Evolutionary conservation across 2,888 invertebrate genomes (phyloP), one percentile per base, ranked within the genome.

Genomic region (Meiosimyza decipiens): DNA sequence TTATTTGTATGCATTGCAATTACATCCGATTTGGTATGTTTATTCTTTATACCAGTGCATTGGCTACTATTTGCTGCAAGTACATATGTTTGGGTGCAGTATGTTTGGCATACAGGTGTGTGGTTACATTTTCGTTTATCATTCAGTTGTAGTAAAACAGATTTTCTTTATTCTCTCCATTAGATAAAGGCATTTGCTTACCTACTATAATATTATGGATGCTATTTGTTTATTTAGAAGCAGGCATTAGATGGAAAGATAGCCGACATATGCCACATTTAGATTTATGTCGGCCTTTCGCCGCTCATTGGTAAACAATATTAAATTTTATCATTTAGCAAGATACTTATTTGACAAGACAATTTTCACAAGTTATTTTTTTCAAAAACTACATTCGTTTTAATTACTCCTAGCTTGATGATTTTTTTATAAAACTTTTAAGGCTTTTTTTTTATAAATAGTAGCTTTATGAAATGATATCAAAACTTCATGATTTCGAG

Each of bases 81-180:
- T 89, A 98, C 98, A 84, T 99, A 98, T 88, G 98, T 99, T 77
- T 99, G 98, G 98, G 95, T 98, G 84, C 98, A 98, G 88, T 97
- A 96, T 88, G 95, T 98, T 78, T 98, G 97, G 97, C 96, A 96
- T 88, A 96, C 97, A 91, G 97, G 97, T 94, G 77, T 72, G 65
- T 67, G 55, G 71, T 69, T 6, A 67, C 28, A 15, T 7, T 71
- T 22, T n/a, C 51, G 22, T 51, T n/a, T 18, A 18, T 51, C 9
- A 64, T 50, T 63, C 13, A 5, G 11, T 66, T 54, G 52, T 13
- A 33, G n/a, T 40, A 16, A 22, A 54, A 11, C 12, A 9, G 15
- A 54, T 51, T 55, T 47, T 16, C 47, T 40, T 47, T n/a, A 3
- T 75, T 82, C 87, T 86, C 89, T 87, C 82, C 40, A 40, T 40